Base-by-base conservation (phyloP, 2,888 invertebrate genomes). In the Hermaeophaga mercurialis region DNA sequence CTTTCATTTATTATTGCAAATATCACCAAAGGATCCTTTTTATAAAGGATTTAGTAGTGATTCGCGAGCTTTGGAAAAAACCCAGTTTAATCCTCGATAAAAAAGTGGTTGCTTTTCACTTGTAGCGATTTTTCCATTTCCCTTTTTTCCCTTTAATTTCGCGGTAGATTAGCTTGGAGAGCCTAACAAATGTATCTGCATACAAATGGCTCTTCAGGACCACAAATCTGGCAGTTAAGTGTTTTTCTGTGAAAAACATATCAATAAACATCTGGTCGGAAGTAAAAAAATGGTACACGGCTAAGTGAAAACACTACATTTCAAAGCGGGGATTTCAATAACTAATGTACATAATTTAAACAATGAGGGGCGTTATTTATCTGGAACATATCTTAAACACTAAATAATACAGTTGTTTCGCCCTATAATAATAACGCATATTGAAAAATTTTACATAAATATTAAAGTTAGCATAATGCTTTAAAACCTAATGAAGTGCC, bases 111-210 rank as follows among this genome's bases (percentile, higher is more conserved):
- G 36, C 28, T 39, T 49, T 39, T 38, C 49, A 49, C 49, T 49
- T 39, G 49, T 49, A 49, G 26, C 39, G 18, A 39, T 24, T 28
- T 49, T 49, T 24, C 39, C 39, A 9, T 3, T 48, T 26, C 22
- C 34, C n/a, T 38, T 49, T 39, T 43, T 19, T 18, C 18, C 28
- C 38, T 39, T 12, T 39, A 49, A 39, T 48, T 38, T 38, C 48
- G 26, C 28, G 49, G 18, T 49, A 49, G 49, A 49, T 49, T 49
- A 39, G 28, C 34, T 14, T 15, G 49, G 18, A 18, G 39, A 49
- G 26, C 39, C 39, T 39, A 49, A 49, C 49, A 39, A 39, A 39
- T 49, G 39, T 49, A 28, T 49, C 17, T 28, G 39, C 28, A 49
- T 49, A 49, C 39, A 28, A 49, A 49, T 49, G 38, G 39, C 49